Evolutionary conservation across 2,888 invertebrate genomes (phyloP).

Genomic region (Brachyopa scutellaris): DNA sequence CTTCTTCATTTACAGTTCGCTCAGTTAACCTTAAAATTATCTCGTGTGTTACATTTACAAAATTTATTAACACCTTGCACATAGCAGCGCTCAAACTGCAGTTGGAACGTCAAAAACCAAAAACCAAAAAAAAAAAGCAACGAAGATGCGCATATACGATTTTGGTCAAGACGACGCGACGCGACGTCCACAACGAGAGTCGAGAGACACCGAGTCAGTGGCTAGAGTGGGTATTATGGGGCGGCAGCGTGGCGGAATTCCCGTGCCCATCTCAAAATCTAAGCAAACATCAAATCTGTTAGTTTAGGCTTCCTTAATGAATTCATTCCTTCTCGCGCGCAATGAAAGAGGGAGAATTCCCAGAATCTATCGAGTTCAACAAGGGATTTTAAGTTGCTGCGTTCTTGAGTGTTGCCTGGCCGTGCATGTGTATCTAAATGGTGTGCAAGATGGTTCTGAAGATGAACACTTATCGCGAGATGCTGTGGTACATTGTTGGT

Average conservation of each 20-base stretch:
- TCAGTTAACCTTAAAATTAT: constrained; percentile 68
- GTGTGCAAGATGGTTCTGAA: constrained; percentile 43
- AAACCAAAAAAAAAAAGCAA: constrained; percentile 11
- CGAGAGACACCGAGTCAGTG: constrained; percentile 2
- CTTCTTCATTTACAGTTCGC: constrained; percentile 53
- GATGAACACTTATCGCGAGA: constrained; percentile 14
- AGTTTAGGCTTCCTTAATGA: constrained; percentile 68
- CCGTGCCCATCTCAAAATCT: constrained; percentile 66
- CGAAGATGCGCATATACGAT: constrained; percentile 1
- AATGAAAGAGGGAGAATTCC: constrained; percentile 41
- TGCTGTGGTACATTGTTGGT: not conserved
- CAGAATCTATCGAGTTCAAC: constrained; percentile 62
- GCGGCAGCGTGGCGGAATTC: constrained; percentile 55
- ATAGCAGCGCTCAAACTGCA: constrained; percentile 8
- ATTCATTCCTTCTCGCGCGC: constrained; percentile 51
- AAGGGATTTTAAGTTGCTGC: constrained; percentile 33
- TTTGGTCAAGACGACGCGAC: not conserved
- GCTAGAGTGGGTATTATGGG: constrained; percentile 48
- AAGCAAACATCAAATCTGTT: constrained; percentile 65
- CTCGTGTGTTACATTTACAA: constrained; percentile 62
- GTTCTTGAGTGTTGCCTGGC: constrained; percentile 25
- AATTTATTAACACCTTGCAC: constrained; percentile 60
- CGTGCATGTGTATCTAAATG: constrained; percentile 5
- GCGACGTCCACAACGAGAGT: not conserved
- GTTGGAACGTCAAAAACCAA: no score